Evolutionary conservation across 1,140 invertebrate genomes (phyloP), one percentile per base, ranked within the genome.

Genomic region (Bombus cullumanus): DNA sequence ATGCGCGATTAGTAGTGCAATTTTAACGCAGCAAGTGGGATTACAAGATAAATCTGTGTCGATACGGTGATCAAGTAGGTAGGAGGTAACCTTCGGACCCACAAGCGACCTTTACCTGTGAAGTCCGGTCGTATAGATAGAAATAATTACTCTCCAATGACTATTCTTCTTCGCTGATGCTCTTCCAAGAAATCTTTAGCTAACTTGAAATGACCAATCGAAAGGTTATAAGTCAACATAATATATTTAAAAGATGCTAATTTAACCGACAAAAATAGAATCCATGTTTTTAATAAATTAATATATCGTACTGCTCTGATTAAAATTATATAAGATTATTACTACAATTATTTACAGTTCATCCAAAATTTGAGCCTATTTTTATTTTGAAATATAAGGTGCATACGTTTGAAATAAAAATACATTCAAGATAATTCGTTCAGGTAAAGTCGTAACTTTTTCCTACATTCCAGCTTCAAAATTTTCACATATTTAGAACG

Each of bases 71-170:
- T 88, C 71, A 69, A 83, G 68, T 86, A 79, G 82, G 86, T 83
- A 88, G 83, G 88, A 86, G 85, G 82, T 91, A 91, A 92, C 91
- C 91, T 92, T 92, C 91, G 90, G 90, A 92, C 90, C 87, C 91
- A 87, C 86, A 64, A 66, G 77, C 86, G 91, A 92, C 91, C 91
- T 92, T 92, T 92, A 92, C 91, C 90, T 92, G 91, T 81, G 72
- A 64, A 74, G 86, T 82, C 79, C 87, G 83, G 84, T 82, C 81
- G 73, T 83, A 81, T 88, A 87, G 68, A 88, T 88, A 87, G 68
- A 88, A 86, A 85, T 92, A 92, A 92, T 91, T 87, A 85, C 80
- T 88, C 83, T 68, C 74, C 69, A 83, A 86, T 87, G 69, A 91
- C 81, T 88, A 85, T 89, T 91, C 86, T 86, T 77, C 72, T 47